These are phyloP conservation scores for Momotus momota DNA, from an alignment of 2,797 vertebrate genomes.

Conservation along the genomic window DNA sequence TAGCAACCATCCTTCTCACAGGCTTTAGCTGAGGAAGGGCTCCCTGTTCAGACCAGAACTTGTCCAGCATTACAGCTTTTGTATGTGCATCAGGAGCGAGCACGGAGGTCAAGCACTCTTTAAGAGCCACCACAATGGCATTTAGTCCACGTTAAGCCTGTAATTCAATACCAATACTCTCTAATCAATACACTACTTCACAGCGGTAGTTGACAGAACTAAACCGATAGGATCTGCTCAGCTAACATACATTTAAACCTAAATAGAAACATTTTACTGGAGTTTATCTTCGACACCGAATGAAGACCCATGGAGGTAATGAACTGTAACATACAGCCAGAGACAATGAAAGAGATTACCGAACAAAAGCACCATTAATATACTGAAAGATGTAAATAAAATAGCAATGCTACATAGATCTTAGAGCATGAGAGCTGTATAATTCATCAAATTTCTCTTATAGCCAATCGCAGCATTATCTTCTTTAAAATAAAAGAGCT, in stretches of 20 bases:
- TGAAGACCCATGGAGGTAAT: not conserved
- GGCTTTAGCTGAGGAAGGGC: not conserved
- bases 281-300: constrained; percentile 18
- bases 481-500: not conserved
- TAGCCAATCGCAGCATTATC: not conserved
- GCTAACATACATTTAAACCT: constrained; percentile 18
- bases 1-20: not conserved
- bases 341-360: not conserved
- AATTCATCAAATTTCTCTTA: not conserved
- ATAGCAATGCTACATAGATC: not conserved
- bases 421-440: not conserved
- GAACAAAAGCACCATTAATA: not conserved
- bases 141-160: constrained; percentile 53
- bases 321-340: not conserved
- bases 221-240: constrained; percentile 50
- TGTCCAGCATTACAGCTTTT: constrained; percentile 8
- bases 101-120: constrained; percentile 35
- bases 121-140: constrained; percentile 43
- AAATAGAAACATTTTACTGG: constrained; percentile 19
- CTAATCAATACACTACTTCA: constrained; percentile 53
- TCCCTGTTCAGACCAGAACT: not conserved
- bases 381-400: not conserved
- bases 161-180: constrained; percentile 61
- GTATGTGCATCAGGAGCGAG: not conserved
- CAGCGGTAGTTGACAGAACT: constrained; percentile 33